phyloP scores from a whole-genome alignment of 2,797 vertebrate genomes.

The Parotocinclus haroldoi region DNA sequence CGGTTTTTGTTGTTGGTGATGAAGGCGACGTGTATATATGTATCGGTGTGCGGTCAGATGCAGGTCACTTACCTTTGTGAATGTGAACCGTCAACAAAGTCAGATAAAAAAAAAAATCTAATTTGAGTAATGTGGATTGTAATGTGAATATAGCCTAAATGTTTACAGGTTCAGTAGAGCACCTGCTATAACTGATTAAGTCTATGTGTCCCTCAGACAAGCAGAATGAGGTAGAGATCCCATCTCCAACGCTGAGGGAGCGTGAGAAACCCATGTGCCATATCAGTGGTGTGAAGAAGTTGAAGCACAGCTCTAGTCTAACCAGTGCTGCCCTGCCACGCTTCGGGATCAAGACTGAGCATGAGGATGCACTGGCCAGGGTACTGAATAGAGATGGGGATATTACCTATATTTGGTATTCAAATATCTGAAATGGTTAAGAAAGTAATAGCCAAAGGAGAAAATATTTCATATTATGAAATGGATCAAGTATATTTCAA shows the following conservation, averaged over 20 bases:
- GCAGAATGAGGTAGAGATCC: conserved; percentile 92
- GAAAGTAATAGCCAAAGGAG: no score
- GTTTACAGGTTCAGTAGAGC: background rate
- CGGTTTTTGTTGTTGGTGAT: no score
- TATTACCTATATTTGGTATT: background rate
- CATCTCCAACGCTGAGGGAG: conserved; percentile 82
- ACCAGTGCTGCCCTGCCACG: conserved; percentile 78
- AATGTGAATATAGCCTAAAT: no score
- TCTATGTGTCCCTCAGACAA: conserved; percentile 74
- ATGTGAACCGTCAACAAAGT: no score
- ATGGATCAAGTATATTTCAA: no score
- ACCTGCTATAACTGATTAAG: background rate
- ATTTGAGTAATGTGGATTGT: no score
- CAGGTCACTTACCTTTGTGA: no score
- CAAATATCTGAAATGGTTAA: background rate
- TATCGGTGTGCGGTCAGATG: no score
- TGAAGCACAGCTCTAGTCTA: conserved; percentile 80
- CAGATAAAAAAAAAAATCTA: no score
- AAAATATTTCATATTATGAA: no score
- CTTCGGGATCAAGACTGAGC: conserved; percentile 86
- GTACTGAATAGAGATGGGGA: conserved; percentile 54
- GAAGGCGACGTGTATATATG: no score
- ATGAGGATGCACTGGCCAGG: conserved; percentile 83
- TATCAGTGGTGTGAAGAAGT: conserved; percentile 88
- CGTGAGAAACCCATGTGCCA: conserved; percentile 88